These are phyloP conservation scores for Himalopsyche tibetana DNA, from an alignment of 2,888 invertebrate species.

Conservation along the genomic window DNA sequence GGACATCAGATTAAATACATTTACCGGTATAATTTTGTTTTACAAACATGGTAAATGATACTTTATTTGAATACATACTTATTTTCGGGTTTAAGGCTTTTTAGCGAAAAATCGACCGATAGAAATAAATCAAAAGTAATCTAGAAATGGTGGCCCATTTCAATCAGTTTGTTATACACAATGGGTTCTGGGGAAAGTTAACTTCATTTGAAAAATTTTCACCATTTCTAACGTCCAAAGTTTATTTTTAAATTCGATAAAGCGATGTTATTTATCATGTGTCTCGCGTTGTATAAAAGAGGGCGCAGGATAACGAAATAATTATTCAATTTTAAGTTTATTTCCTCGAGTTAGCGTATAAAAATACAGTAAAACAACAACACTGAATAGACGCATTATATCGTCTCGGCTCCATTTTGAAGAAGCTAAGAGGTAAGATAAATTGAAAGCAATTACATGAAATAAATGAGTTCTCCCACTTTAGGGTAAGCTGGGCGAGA, in stretches of 20 bases:
- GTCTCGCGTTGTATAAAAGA: conserved; percentile 50
- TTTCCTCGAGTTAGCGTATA: conserved; percentile 57
- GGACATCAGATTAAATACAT: too few species aligned
- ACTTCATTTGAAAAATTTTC: conserved; percentile 33
- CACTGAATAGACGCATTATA: conserved; percentile 58
- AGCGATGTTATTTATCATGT: conserved; percentile 63
- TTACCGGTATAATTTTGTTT: too few species aligned
- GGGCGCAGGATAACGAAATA: conserved; percentile 59
- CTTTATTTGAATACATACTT: too few species aligned
- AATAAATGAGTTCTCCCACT: conserved; percentile 64
- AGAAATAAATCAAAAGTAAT: conserved; percentile 2
- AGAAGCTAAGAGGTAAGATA: conserved; percentile 65
- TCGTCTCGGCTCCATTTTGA: conserved; percentile 59
- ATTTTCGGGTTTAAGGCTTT: too few species aligned
- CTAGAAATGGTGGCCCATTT: conserved; percentile 2
- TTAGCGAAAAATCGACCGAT: too few species aligned
- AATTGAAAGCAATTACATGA: conserved; percentile 66
- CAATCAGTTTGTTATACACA: conserved; percentile 13
- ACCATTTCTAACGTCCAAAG: conserved; percentile 36
- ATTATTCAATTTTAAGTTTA: conserved; percentile 65
- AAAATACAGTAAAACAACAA: conserved; percentile 60
- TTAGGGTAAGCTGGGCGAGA: conserved; percentile 46
- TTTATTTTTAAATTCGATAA: conserved; percentile 54
- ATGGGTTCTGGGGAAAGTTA: neutral
- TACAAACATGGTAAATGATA: too few species aligned